Evolutionary conservation across 1,140 invertebrate genomes (phyloP).

Genomic region (Aphaenogaster floridana): DNA sequence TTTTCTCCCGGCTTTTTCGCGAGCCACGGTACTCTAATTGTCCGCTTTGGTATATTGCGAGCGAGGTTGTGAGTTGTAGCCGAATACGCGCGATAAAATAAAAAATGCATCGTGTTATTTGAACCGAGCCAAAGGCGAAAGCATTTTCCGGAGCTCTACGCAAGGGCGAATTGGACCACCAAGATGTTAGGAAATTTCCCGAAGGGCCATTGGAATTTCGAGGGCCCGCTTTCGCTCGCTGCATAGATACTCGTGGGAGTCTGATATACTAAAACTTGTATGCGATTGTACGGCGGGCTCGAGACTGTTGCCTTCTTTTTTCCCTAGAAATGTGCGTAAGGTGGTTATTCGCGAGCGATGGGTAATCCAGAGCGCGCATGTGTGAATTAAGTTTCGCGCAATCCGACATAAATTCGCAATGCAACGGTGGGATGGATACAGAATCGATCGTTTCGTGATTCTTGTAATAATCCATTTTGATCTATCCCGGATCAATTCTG

Average conservation of each 20-base stretch:
- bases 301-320: constrained; percentile 35
- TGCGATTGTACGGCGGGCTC: constrained; percentile 45
- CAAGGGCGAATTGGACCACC: constrained; percentile 58
- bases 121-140: constrained; percentile 28
- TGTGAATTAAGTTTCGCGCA: neutral
- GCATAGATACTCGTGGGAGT: constrained; percentile 58
- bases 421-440: neutral
- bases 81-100: constrained; percentile 55
- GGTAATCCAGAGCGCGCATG: neutral
- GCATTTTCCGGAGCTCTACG: neutral
- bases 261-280: constrained; percentile 66
- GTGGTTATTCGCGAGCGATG: neutral
- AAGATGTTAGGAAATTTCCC: constrained; percentile 74
- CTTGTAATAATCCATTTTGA: constrained; percentile 7
- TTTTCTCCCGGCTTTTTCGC: constrained; percentile 7
- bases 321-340: neutral
- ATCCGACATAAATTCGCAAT: constrained; percentile 22
- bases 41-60: constrained; percentile 2
- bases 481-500: neutral
- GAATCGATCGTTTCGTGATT: neutral
- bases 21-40: constrained; percentile 1
- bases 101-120: constrained; percentile 65
- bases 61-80: neutral
- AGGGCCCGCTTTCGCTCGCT: constrained; percentile 5
- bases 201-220: constrained; percentile 63